A percentile compares a stretch with the other conserved stretches of the same genome.
Evolutionary conservation across 2,888 invertebrate species (phyloP).

Genomic region (Philereme transversata): DNA sequence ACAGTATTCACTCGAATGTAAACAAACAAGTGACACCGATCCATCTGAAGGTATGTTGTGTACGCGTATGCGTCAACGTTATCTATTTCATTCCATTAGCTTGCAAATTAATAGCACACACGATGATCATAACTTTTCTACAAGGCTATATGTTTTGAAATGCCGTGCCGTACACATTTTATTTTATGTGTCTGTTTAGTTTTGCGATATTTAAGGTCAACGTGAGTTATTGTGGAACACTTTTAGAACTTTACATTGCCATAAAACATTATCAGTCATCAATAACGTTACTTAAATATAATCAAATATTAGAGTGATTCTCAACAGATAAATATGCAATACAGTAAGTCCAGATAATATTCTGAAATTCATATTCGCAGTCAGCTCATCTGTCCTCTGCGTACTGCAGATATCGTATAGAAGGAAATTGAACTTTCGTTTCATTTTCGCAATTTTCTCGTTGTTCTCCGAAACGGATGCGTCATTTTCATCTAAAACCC

Average conservation of each 20-base stretch:
- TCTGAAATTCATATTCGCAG: neutral
- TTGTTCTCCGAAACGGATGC: conserved; percentile 20
- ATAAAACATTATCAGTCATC: neutral
- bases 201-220: too few relatives aligned
- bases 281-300: neutral
- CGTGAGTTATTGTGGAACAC: too few relatives aligned
- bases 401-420: conserved; percentile 6
- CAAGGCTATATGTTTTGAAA: too few relatives aligned
- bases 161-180: too few relatives aligned
- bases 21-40: conserved; percentile 33
- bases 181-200: too few relatives aligned
- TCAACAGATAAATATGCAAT: too few relatives aligned
- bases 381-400: neutral
- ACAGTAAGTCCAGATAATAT: neutral
- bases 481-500: conserved; percentile 35
- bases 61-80: conserved; percentile 15
- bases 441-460: conserved; percentile 26
- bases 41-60: conserved; percentile 22
- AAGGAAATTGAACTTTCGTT: conserved; percentile 20
- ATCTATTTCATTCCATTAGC: conserved; percentile 37
- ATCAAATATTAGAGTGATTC: neutral
- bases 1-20: conserved; percentile 33
- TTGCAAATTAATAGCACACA: conserved; percentile 26
- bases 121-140: neutral
- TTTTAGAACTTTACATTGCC: too few relatives aligned